These are phyloP conservation scores for Brachystomella parvula DNA, from an alignment of 1,140 invertebrate genomes.

Conservation along the genomic window DNA sequence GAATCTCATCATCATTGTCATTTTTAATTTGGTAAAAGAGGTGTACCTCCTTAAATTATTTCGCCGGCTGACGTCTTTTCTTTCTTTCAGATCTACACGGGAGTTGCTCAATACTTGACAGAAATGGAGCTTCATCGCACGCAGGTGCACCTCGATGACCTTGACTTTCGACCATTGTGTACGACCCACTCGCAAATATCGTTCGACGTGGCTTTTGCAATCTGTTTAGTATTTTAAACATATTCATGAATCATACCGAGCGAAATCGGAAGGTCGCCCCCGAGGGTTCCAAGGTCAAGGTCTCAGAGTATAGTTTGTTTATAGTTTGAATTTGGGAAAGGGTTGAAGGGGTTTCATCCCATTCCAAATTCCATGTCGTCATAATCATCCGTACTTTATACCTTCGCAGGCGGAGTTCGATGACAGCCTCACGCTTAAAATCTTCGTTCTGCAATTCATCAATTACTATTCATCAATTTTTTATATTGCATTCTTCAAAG, in stretches of 20 bases:
- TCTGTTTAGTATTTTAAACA: too few relatives aligned
- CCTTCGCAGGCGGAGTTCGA: constrained; percentile 74
- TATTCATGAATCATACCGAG: too few relatives aligned
- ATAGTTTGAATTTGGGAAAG: too few relatives aligned
- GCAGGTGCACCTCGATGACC: constrained; percentile 50
- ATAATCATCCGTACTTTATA: background rate
- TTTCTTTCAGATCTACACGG: constrained; percentile 72
- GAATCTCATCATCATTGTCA: constrained; percentile 74
- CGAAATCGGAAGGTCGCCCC: too few relatives aligned
- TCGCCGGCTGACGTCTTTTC: background rate
- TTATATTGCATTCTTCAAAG: constrained; percentile 97
- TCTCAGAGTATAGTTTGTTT: too few relatives aligned
- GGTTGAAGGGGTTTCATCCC: too few relatives aligned
- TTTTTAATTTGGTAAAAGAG: constrained; percentile 67
- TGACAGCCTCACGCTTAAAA: constrained; percentile 91
- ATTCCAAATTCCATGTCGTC: background rate
- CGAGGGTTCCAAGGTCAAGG: too few relatives aligned
- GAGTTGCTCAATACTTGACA: constrained; percentile 82
- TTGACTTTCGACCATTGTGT: too few relatives aligned
- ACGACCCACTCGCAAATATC: too few relatives aligned
- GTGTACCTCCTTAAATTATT: background rate
- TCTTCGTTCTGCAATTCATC: constrained; percentile 94
- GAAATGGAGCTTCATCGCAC: constrained; percentile 89
- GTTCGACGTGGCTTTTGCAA: too few relatives aligned
- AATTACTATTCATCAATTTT: constrained; percentile 98